These are phyloP conservation scores for Pyrrhosoma nymphula DNA, from an alignment of 2,888 invertebrate genomes.

Conservation along the genomic window DNA sequence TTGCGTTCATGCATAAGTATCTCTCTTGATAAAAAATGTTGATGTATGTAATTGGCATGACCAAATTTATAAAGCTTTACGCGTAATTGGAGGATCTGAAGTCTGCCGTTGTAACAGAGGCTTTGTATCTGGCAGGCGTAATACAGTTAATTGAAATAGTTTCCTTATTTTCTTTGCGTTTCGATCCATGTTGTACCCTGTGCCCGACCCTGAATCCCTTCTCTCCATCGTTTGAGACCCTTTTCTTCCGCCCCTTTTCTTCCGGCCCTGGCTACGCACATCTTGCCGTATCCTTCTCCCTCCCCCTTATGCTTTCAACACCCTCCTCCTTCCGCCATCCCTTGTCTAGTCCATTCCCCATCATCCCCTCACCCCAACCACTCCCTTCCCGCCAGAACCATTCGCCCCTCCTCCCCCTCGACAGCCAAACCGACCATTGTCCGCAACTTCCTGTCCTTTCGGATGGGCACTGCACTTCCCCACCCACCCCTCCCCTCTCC, in stretches of 20 bases:
- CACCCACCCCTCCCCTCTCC: background rate
- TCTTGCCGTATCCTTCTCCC: background rate
- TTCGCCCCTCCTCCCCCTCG: background rate
- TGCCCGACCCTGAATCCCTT: no score
- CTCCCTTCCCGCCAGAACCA: background rate
- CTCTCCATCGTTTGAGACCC: no score
- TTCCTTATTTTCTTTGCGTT: background rate
- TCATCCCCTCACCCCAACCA: background rate
- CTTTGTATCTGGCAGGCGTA: background rate
- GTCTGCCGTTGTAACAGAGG: no score
- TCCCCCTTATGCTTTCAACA: background rate
- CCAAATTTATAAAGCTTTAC: no score
- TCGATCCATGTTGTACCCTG: background rate
- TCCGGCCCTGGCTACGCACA: background rate
- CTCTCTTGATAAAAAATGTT: no score
- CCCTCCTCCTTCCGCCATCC: no score
- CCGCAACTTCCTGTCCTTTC: slow-evolving; percentile 59
- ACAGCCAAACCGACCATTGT: slow-evolving; percentile 19
- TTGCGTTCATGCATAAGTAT: no score
- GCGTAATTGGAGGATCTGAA: no score
- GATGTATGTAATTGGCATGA: no score
- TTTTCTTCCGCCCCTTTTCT: background rate
- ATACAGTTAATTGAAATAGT: background rate
- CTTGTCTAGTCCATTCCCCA: no score
- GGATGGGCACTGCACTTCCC: background rate